Base-by-base conservation (phyloP, 2,113 vertebrate species). In the Hemichromis elongatus region DNA sequence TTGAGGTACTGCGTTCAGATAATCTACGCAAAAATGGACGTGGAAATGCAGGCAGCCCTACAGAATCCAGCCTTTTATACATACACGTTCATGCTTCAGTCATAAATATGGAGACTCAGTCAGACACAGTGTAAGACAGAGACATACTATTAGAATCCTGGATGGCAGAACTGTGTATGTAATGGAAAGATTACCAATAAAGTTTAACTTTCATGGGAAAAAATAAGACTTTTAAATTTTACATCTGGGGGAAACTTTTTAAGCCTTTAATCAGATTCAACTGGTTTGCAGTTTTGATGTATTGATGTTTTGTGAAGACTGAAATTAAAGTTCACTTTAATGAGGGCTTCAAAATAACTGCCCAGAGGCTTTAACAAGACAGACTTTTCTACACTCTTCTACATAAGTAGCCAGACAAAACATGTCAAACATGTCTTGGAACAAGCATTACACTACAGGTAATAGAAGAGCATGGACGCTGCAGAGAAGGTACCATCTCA, bases 101-200 rank as follows among this genome's bases (percentile, higher is more conserved):
- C 40, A 73, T 16, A 47, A 12, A 73, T 45, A 70, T 26, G 66
- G 13, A 26, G 5, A 26, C 37, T 42, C 24, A 0, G 19, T 13
- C 61, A 24, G 21, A 26, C 40, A 28, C 13, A 45, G 5, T 68
- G n/a, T 42, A 18, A 3, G 14, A 70, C 18, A 47, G 0, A 70
- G 37, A 24, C 0, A 24, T 5, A 9, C 13, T 21, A 26, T 45
- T 70, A 45, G 18, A 26, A 0, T 47, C 14, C 5, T 73, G 66
- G 26, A 45, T 9, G 26, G 40, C 24, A 73, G 24, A 73, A 42
- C 35, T 42, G 63, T 12, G 42, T 16, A 1, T 24, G 63, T 24
- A 16, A 8, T 24, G n/a, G 3, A 68, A 14, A 68, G 63, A 37
- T 42, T 40, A n/a, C n/a, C 63, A 42, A 9, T 24, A 24, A 5